Evolutionary conservation across 2,797 vertebrate genomes (phyloP).

Genomic region (Melanotaenia parkinsoni): DNA sequence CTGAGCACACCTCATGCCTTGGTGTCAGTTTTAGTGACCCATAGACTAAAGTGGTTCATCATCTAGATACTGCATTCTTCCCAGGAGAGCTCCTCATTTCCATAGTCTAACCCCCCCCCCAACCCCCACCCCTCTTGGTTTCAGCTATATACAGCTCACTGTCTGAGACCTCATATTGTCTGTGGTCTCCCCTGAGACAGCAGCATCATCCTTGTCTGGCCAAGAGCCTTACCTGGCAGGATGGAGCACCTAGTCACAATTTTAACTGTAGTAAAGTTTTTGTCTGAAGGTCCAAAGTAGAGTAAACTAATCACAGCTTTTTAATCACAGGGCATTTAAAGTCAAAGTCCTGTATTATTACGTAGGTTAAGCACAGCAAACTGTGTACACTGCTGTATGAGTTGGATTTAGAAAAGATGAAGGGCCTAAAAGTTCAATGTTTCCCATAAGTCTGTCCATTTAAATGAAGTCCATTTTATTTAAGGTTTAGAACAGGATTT

Average conservation of each 20-base stretch:
- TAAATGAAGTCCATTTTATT: constrained; percentile 60
- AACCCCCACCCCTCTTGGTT: constrained; percentile 10
- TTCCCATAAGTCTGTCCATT: constrained; percentile 60
- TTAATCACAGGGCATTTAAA: constrained; percentile 16
- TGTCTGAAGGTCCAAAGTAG: constrained; percentile 37
- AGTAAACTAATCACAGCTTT: constrained; percentile 38
- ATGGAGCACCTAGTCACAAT: constrained; percentile 25
- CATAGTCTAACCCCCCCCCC: constrained; percentile 26
- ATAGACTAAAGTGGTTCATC: constrained; percentile 41
- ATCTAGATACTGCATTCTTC: constrained; percentile 50
- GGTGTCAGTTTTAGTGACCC: constrained; percentile 47
- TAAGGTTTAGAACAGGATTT: constrained; percentile 62
- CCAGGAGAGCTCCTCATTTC: constrained; percentile 43
- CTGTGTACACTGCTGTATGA: constrained; percentile 44
- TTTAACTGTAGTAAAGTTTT: constrained; percentile 49
- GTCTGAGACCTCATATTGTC: constrained; percentile 30
- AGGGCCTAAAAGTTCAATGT: constrained; percentile 57
- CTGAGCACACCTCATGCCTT: constrained; percentile 35
- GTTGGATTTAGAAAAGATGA: constrained; percentile 63
- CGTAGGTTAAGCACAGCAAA: constrained; percentile 44
- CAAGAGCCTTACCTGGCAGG: constrained; percentile 4
- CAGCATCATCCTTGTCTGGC: constrained; percentile 16
- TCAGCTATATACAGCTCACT: constrained; percentile 28
- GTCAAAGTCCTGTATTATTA: constrained; percentile 36
- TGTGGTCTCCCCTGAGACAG: constrained; percentile 23